Evolutionary conservation across 35 echinoderm and acorn worm species (phyloP).

Genomic region (Nesometra sesokonis): DNA sequence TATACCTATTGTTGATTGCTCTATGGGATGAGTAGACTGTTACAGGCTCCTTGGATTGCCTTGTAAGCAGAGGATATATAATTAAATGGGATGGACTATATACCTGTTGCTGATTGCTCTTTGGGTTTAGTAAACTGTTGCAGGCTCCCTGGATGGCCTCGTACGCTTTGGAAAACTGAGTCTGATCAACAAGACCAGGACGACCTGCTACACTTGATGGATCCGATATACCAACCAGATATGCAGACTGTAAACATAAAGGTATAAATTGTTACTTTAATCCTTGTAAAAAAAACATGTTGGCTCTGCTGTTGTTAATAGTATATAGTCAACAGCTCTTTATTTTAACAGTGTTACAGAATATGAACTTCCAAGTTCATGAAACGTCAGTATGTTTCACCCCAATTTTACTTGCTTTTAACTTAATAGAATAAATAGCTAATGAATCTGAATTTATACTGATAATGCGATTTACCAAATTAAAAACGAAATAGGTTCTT

Average conservation of each 20-base stretch:
- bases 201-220: constrained; percentile 93
- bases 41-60: neutral
- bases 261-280: neutral
- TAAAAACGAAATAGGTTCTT: too few species aligned
- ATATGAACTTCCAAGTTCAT: too few species aligned
- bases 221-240: constrained; percentile 90
- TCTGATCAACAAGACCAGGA: constrained; percentile 90
- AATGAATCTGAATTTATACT: too few species aligned
- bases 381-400: too few species aligned
- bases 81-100: neutral
- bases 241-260: constrained; percentile 53
- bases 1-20: too few species aligned
- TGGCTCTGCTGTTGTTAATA: too few species aligned
- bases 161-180: constrained; percentile 85
- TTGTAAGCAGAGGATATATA: neutral
- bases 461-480: too few species aligned
- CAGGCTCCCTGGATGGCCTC: constrained; percentile 90
- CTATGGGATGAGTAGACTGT: neutral
- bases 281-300: too few species aligned
- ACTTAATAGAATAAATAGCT: too few species aligned
- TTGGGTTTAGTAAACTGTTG: constrained; percentile 81
- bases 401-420: too few species aligned
- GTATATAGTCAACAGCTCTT: too few species aligned
- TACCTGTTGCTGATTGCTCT: constrained; percentile 87
- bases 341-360: too few species aligned